Evolutionary conservation across 2,113 vertebrate genomes (phyloP).

Genomic region (Semicossyphus pulcher): DNA sequence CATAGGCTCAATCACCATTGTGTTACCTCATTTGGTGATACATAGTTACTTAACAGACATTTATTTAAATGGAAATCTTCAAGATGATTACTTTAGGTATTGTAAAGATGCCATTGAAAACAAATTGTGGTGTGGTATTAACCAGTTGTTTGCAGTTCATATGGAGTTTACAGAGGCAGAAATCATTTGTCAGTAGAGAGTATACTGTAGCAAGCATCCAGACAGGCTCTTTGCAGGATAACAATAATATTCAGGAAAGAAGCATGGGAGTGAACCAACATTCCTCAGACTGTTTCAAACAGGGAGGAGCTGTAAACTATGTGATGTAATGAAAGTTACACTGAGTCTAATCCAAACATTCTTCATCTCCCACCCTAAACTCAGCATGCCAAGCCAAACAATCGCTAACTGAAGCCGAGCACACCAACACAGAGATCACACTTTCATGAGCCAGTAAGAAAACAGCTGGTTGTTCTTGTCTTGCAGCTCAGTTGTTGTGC

Average conservation of each 20-base stretch:
- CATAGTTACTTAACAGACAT: too few relatives aligned
- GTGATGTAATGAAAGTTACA: slow-evolving; percentile 41
- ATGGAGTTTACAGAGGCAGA: slow-evolving; percentile 12
- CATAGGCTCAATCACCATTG: too few relatives aligned
- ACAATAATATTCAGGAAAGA: slow-evolving; percentile 46
- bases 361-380: slow-evolving; percentile 43
- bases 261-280: slow-evolving; percentile 64
- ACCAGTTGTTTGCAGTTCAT: slow-evolving; percentile 12
- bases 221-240: slow-evolving; percentile 18
- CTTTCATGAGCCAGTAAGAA: neutral
- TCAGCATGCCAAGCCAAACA: slow-evolving; percentile 58
- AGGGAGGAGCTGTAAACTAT: slow-evolving; percentile 29
- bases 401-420: neutral
- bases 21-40: too few relatives aligned
- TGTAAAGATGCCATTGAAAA: neutral
- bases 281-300: slow-evolving; percentile 58
- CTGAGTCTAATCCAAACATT: slow-evolving; percentile 37
- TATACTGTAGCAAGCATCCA: slow-evolving; percentile 5
- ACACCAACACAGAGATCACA: slow-evolving; percentile 4
- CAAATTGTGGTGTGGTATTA: neutral
- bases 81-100: too few relatives aligned
- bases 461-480: neutral
- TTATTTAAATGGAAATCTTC: too few relatives aligned
- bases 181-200: neutral
- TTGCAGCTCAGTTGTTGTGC: neutral